Base-by-base conservation (phyloP, 1,140 invertebrate genomes). In the Zophobas morio region DNA sequence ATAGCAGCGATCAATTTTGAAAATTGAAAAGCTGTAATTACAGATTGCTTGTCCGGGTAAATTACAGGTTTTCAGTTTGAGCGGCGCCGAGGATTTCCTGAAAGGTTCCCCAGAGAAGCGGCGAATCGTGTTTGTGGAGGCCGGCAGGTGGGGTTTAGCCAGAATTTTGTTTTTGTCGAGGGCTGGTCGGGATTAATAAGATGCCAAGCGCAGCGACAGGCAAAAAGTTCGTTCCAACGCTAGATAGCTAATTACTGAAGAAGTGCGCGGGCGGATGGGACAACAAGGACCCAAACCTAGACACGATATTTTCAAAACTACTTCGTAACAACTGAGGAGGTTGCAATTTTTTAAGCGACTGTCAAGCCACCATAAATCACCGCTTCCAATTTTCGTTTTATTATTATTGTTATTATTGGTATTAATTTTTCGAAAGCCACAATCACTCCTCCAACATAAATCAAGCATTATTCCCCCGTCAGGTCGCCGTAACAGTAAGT, bases 191-290 rank as follows among this genome's bases (percentile, higher is more conserved):
- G 36, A 53, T 73, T 73, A 73, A 73, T 73, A 73, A 73, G 71
- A 73, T 73, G 71, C 71, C 71, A 73, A 36, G 20, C 54, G 36
- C 71, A 73, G 71, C 51, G 49, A 73, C 37, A 51, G 71, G 39
- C 71, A 73, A 73, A 73, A 73, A 56, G 71, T 73, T 73, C 54
- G 56, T 73, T 73, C 56, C 39, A 73, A 73, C 71, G 71, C 54
- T 73, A 73, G 71, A 73, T 73, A 73, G 71, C 71, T 73, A 73
- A 73, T 73, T 73, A 73, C 71, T 54, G 71, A 40, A 37, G 20
- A 20, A 20, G 20, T 20, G 49, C 53, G 53, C 71, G 35, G 35
- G 53, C 39, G 20, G 20, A 20, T 20, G 20, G 20, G 20, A 20
- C 20, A 20, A 20, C 20, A 20, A 20, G 20, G 20, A 20, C 20